Evolutionary conservation across 2,797 vertebrate genomes (phyloP).

Genomic region (Notoglanidium macrostoma): DNA sequence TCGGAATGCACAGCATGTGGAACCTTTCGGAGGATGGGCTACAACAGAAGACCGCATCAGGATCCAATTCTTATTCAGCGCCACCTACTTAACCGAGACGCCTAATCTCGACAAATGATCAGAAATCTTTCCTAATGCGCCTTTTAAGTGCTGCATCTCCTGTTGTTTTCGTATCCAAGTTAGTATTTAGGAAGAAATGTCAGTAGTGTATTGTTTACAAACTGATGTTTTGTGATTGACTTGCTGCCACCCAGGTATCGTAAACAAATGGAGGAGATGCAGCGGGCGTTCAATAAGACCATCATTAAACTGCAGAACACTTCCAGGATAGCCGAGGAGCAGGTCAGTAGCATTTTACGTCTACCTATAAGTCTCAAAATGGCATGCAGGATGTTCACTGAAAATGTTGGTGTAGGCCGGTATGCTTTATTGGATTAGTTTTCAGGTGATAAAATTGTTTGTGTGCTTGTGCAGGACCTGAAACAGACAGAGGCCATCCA

Average conservation of each 20-base stretch:
- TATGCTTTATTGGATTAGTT: background rate
- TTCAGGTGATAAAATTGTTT: background rate
- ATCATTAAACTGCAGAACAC: slow-evolving; percentile 98
- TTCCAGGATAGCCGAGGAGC: slow-evolving; percentile 93
- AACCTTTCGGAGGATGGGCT: too few relatives aligned
- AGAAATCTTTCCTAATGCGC: background rate
- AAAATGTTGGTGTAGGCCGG: background rate
- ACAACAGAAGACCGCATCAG: too few relatives aligned
- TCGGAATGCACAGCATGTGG: too few relatives aligned
- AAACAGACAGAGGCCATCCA: slow-evolving; percentile 95
- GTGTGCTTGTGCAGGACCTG: slow-evolving; percentile 80
- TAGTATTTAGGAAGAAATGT: background rate
- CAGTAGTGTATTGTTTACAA: background rate
- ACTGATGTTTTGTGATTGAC: slow-evolving; percentile 30
- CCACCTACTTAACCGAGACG: background rate
- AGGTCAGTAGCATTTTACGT: slow-evolving; percentile 74
- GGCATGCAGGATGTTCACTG: background rate
- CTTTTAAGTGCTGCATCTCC: background rate
- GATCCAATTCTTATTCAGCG: background rate
- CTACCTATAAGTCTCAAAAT: background rate
- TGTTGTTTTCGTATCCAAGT: background rate
- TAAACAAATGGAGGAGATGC: slow-evolving; percentile 99
- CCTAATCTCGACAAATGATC: background rate
- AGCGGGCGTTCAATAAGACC: slow-evolving; percentile 97
- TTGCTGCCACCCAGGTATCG: slow-evolving; percentile 81